phyloP scores from a whole-genome alignment of 2,888 invertebrate species.

The Lasioglossum zephyrum region DNA sequence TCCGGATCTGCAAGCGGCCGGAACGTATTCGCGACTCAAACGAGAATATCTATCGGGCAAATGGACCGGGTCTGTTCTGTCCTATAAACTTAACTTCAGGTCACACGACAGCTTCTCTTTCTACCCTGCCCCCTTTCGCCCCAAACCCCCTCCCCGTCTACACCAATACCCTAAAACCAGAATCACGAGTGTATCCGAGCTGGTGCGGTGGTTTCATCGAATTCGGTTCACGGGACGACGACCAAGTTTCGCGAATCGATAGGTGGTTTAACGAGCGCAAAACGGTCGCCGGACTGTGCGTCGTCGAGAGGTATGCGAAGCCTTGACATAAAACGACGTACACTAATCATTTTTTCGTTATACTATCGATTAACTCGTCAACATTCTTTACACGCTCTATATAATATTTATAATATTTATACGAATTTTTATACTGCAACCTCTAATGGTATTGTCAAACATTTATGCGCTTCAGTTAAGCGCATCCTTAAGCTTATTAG shows the following conservation, averaged over 20 bases:
- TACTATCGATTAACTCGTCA: conserved; percentile 60
- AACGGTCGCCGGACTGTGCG: conserved; percentile 44
- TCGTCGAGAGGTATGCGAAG: conserved; percentile 57
- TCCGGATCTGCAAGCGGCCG: neutral
- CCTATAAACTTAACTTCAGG: conserved; percentile 70
- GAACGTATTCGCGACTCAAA: conserved; percentile 17
- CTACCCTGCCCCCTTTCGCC: conserved; percentile 16
- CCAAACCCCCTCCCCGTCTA: neutral
- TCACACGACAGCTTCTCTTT: conserved; percentile 64
- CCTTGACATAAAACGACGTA: conserved; percentile 45
- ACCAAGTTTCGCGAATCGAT: conserved; percentile 57
- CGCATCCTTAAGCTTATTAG: conserved; percentile 75
- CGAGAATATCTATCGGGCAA: conserved; percentile 60
- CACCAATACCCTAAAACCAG: conserved; percentile 8
- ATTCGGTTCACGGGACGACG: conserved; percentile 36
- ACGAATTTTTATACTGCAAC: conserved; percentile 74
- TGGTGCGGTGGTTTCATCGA: conserved; percentile 37
- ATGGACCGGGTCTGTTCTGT: conserved; percentile 61
- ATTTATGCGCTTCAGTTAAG: conserved; percentile 79
- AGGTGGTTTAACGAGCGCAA: conserved; percentile 39
- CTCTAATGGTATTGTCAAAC: conserved; percentile 82
- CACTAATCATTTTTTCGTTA: conserved; percentile 50
- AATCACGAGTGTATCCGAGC: conserved; percentile 54
- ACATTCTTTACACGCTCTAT: conserved; percentile 70
- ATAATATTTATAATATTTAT: conserved; percentile 42